Percentiles rank a stretch among this genome's conserved stretches.
Conservation (phyloP, 2,797 vertebrate species). For the Peromyscus aztecus region DNA sequence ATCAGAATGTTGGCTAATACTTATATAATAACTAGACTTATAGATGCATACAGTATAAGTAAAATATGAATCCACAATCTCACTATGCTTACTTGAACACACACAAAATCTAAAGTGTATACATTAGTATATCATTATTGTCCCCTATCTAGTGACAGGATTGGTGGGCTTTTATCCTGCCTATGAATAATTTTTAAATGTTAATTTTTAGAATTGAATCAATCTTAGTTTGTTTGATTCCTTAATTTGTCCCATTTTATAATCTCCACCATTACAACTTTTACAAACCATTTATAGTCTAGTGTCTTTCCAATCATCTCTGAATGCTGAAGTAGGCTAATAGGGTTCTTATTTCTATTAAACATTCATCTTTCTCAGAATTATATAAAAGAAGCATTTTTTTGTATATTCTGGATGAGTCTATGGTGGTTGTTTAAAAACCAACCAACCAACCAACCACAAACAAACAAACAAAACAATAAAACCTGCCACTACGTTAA, state of each 20-base stretch:
- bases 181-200: slow-evolving; percentile 24
- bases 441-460: neutral
- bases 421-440: neutral
- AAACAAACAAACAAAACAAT: neutral
- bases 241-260: neutral
- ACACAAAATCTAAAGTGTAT: neutral
- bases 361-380: slow-evolving; percentile 1
- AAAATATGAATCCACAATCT: neutral
- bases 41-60: neutral
- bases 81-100: neutral
- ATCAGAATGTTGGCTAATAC: neutral
- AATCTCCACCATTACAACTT: neutral
- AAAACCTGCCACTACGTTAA: no score
- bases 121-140: neutral
- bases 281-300: neutral
- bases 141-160: neutral
- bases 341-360: slow-evolving; percentile 14
- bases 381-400: neutral
- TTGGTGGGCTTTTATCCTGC: neutral
- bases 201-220: slow-evolving; percentile 8
- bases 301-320: slow-evolving; percentile 33
- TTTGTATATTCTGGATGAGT: neutral
- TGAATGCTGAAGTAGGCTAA: slow-evolving; percentile 57
- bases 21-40: slow-evolving; percentile 22
- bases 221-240: neutral